Percentiles rank a stretch among this genome's conserved stretches.
These are phyloP conservation scores for Matsumurasca onukii DNA, from an alignment of 1,140 invertebrate genomes.

Conservation along the genomic window DNA sequence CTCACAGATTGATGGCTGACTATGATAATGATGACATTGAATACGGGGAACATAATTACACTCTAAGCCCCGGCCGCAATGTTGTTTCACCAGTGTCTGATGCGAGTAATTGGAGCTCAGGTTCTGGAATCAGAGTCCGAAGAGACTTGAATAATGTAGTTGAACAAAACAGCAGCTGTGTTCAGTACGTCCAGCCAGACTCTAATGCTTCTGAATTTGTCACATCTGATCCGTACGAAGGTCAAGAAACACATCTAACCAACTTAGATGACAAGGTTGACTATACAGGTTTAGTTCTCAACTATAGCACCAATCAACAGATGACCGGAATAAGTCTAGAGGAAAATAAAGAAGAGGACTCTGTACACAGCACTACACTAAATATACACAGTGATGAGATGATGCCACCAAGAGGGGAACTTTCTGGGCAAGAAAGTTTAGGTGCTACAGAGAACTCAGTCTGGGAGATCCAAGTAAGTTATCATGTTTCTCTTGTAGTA, in stretches of 20 bases:
- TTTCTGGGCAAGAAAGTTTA: slow-evolving; percentile 80
- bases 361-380: slow-evolving; percentile 18
- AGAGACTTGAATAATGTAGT: slow-evolving; percentile 18
- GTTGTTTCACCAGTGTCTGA: slow-evolving; percentile 11
- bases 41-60: not conserved
- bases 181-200: slow-evolving; percentile 3
- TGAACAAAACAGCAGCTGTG: not conserved
- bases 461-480: slow-evolving; percentile 58
- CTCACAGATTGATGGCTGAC: slow-evolving; percentile 21
- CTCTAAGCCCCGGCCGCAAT: not conserved
- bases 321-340: not conserved
- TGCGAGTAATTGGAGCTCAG: slow-evolving; percentile 17
- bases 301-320: not conserved
- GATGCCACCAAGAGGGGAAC: slow-evolving; percentile 79
- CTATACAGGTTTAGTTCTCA: too few species aligned
- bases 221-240: slow-evolving; percentile 10
- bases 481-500: too few species aligned
- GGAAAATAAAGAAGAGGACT: slow-evolving; percentile 27
- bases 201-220: slow-evolving; percentile 13
- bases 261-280: slow-evolving; percentile 1
- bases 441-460: slow-evolving; percentile 63
- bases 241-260: not conserved
- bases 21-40: slow-evolving; percentile 18
- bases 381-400: slow-evolving; percentile 80
- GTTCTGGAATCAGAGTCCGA: slow-evolving; percentile 17